Percentiles rank a stretch among this genome's conserved stretches.
Conservation (phyloP, 2,888 invertebrate genomes). For the Cantharis rustica region DNA sequence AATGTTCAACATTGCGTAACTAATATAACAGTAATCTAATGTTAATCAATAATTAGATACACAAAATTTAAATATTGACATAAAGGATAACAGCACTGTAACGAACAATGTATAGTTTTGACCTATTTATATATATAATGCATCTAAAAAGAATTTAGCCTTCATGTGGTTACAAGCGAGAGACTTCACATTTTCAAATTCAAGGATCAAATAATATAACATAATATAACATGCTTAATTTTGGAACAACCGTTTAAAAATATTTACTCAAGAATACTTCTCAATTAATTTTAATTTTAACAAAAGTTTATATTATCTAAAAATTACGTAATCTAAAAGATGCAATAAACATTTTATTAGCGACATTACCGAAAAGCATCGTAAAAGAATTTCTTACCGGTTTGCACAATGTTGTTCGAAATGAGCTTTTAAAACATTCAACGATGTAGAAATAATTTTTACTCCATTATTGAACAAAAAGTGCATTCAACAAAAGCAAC, state of each 20-base stretch:
- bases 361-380: neutral
- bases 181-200: neutral
- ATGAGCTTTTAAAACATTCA: neutral
- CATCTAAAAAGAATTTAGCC: neutral
- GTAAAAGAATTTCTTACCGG: neutral
- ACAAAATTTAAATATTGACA: neutral
- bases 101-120: neutral
- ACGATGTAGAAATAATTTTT: neutral
- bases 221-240: too few relatives aligned
- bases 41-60: neutral
- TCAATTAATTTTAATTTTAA: neutral
- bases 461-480: too few relatives aligned
- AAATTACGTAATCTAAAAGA: neutral
- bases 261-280: neutral
- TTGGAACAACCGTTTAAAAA: neutral
- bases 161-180: neutral
- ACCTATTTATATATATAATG: neutral
- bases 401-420: neutral
- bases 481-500: neutral
- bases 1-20: neutral
- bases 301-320: neutral
- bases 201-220: neutral
- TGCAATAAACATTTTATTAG: neutral
- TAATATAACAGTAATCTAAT: neutral
- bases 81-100: neutral